These are phyloP conservation scores for Geophilus truncorum DNA, from an alignment of 2,888 invertebrate genomes.

Conservation along the genomic window DNA sequence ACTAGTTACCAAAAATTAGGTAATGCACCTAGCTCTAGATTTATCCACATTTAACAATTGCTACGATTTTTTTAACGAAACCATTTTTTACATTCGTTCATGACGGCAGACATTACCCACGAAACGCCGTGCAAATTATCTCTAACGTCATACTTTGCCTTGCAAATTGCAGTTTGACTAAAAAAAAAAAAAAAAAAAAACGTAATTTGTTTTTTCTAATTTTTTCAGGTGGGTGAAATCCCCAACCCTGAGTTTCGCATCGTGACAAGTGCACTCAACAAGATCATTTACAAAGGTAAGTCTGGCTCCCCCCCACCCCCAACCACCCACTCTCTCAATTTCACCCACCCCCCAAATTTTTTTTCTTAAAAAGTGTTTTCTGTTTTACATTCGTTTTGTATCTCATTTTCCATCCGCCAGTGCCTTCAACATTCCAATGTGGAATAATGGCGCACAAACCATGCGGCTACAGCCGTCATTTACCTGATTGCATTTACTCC, in stretches of 20 bases:
- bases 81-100: too few species aligned
- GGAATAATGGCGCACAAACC: background rate
- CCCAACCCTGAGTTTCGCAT: constrained; percentile 86
- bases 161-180: background rate
- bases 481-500: background rate
- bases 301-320: too few species aligned
- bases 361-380: background rate
- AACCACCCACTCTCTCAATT: too few species aligned
- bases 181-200: constrained; percentile 25
- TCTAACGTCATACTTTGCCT: background rate
- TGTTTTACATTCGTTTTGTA: background rate
- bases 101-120: too few species aligned
- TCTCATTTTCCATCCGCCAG: background rate
- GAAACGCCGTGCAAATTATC: background rate
- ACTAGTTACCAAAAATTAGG: too few species aligned
- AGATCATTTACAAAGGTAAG: constrained; percentile 85
- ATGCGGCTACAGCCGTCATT: background rate
- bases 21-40: too few species aligned
- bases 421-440: background rate
- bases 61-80: too few species aligned
- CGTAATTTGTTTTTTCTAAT: constrained; percentile 39
- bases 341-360: too few species aligned
- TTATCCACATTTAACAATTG: too few species aligned
- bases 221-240: constrained; percentile 74
- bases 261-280: constrained; percentile 85